Percentiles rank a stretch among this genome's conserved stretches.
These are phyloP conservation scores for Dendronephthya gigantea DNA, from an alignment of 64 coral and sea anemone genomes.

Conservation along the genomic window DNA sequence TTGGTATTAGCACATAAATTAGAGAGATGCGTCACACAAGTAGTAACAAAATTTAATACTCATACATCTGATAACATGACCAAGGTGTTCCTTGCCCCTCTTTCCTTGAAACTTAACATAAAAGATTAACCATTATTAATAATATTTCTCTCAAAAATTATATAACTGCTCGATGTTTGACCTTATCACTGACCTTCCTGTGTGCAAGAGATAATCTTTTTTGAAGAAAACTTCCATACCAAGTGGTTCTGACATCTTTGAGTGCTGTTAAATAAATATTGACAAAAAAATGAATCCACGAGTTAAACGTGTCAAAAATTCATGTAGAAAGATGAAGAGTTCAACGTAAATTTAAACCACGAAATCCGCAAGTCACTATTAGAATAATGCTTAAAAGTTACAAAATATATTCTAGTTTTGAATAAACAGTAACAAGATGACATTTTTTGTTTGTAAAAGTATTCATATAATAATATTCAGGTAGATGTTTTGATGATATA, in stretches of 20 bases:
- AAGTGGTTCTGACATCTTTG: slow-evolving; percentile 33
- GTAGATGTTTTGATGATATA: too few relatives aligned
- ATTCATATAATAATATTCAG: too few relatives aligned
- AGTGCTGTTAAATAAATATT: slow-evolving; percentile 14
- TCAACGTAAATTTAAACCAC: not conserved
- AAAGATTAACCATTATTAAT: slow-evolving; percentile 1
- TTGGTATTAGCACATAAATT: too few relatives aligned
- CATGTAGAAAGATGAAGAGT: too few relatives aligned
- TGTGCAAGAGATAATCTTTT: slow-evolving; percentile 57
- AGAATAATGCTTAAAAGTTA: not conserved
- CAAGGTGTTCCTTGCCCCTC: slow-evolving; percentile 58
- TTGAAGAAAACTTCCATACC: slow-evolving; percentile 60
- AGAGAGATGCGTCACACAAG: too few relatives aligned
- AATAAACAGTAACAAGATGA: not conserved
- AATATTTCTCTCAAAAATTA: too few relatives aligned
- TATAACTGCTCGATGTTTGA: too few relatives aligned
- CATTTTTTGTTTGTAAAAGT: too few relatives aligned
- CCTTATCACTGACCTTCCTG: slow-evolving; percentile 49
- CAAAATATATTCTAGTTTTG: not conserved
- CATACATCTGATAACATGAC: slow-evolving; percentile 60
- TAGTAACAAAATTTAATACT: not conserved
- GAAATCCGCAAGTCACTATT: not conserved
- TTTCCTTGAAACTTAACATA: slow-evolving; percentile 53
- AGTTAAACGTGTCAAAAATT: too few relatives aligned
- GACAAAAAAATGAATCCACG: too few relatives aligned